Conservation (phyloP, 2,113 vertebrate species). For the Hippocampus comes region DNA sequence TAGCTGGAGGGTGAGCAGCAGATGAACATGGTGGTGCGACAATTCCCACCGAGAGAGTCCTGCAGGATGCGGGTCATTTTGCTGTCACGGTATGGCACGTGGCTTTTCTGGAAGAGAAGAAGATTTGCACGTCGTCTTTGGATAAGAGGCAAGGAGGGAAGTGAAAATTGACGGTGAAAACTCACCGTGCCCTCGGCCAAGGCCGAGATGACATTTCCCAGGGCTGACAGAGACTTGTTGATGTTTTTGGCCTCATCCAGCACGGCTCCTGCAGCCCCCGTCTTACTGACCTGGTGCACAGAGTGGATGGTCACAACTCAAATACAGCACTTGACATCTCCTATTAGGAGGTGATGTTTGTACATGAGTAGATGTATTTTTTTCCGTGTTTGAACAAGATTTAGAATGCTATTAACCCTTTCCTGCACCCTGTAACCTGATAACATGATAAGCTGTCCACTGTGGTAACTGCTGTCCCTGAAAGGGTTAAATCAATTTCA, state of each 20-base stretch:
- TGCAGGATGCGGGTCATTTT: slow-evolving; percentile 92
- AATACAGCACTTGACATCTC: not conserved
- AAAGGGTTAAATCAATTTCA: too few species aligned
- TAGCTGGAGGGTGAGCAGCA: slow-evolving; percentile 90
- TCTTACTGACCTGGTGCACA: slow-evolving; percentile 83
- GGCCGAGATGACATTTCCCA: slow-evolving; percentile 92
- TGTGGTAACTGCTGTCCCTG: too few species aligned
- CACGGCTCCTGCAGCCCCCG: slow-evolving; percentile 84
- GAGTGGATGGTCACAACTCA: not conserved
- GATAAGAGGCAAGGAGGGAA: not conserved
- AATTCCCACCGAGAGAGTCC: slow-evolving; percentile 89
- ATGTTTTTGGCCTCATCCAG: slow-evolving; percentile 93
- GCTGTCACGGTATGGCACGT: slow-evolving; percentile 87
- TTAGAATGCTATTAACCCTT: too few species aligned
- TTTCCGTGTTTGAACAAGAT: too few species aligned
- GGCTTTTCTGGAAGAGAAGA: slow-evolving; percentile 73
- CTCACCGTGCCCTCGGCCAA: slow-evolving; percentile 90
- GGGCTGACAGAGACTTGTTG: slow-evolving; percentile 90
- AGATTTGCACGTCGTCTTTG: not conserved
- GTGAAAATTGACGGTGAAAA: not conserved
- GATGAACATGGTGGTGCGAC: slow-evolving; percentile 90
- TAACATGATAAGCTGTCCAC: too few species aligned
- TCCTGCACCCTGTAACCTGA: too few species aligned
- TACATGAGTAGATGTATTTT: too few species aligned
- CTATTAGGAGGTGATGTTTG: not conserved